Conservation (phyloP, 2,113 vertebrate species). For the Dolichotis patagonum region DNA sequence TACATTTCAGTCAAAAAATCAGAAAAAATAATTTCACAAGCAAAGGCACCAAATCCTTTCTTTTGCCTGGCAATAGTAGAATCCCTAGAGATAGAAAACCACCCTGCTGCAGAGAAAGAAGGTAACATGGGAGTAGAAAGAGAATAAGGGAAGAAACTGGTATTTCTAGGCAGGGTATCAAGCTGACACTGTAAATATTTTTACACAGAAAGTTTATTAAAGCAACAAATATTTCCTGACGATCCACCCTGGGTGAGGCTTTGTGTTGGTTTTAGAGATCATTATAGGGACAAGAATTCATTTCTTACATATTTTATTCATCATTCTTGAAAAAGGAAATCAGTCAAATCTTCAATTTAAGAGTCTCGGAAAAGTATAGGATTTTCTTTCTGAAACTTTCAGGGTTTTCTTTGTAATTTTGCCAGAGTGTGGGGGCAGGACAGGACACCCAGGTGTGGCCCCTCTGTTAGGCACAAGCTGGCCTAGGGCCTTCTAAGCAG, state of each 20-base stretch:
- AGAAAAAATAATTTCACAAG: slow-evolving; percentile 1
- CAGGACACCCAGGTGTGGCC: neutral
- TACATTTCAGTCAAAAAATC: slow-evolving; percentile 19
- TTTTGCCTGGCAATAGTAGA: neutral
- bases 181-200: slow-evolving; percentile 72
- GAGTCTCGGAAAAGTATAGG: slow-evolving; percentile 43
- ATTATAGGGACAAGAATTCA: slow-evolving; percentile 41
- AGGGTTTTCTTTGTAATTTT: slow-evolving; percentile 57
- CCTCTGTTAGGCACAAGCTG: neutral
- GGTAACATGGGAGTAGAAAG: neutral
- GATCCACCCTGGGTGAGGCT: slow-evolving; percentile 65
- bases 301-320: slow-evolving; percentile 70
- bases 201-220: slow-evolving; percentile 68
- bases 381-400: slow-evolving; percentile 47
- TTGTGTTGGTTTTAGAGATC: slow-evolving; percentile 65
- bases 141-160: neutral
- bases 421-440: slow-evolving; percentile 1
- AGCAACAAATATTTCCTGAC: slow-evolving; percentile 68
- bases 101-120: neutral
- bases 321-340: slow-evolving; percentile 40
- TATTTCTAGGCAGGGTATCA: slow-evolving; percentile 47
- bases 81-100: slow-evolving; percentile 15
- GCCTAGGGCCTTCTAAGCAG: neutral
- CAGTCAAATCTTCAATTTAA: slow-evolving; percentile 1
- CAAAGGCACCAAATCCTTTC: neutral